Evolutionary conservation across 2,888 invertebrate species (phyloP), one percentile per base, ranked within the genome.

Genomic region (Ommatoiulus sabulosus): DNA sequence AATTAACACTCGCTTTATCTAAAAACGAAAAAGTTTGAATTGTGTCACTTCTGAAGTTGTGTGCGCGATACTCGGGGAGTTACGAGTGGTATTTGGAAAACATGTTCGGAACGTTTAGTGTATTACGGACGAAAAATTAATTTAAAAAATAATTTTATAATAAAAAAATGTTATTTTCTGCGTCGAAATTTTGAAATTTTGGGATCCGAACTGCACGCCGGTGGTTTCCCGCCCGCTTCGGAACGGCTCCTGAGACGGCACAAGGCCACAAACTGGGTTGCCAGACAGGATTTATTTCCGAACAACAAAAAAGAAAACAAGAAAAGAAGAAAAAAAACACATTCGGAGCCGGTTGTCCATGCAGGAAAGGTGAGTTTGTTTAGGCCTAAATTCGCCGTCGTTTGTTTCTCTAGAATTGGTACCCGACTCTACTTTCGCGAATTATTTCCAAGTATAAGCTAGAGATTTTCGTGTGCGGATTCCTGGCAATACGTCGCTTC

Each of bases 261-360:
- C 72, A 72, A 72, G 72, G 72, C 72, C 72, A 72, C 72, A 72
- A 72, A 72, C 20, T n/a, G 72, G n/a, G 24, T 72, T 24, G 72
- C 72, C 72, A 72, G 72, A 72, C 72, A 72, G 24, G 72, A 72
- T 72, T 72, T 72, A 20, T 72, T 72, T 72, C 72, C 8, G 72
- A 24, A 72, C 24, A 24, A 72, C 2, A 72, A 72, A 72, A 35
- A 35, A 48, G 7, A 7, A 48, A 72, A 72, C 24, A 24, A 72
- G 8, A 72, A 72, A 72, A 72, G 17, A n/a, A 63, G 2, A 35
- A 63, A 63, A 6, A 72, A n/a, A 20, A n/a, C n/a, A n/a, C n/a
- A n/a, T n/a, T 15, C 63, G 1, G 20, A 63, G 52, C 63, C 63
- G 63, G 57, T 57, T 72, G 72, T 24, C 20, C 24, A 72, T 72